These are phyloP conservation scores for Poicephalus meyeri DNA, from an alignment of 2,113 vertebrate genomes.

Conservation along the genomic window DNA sequence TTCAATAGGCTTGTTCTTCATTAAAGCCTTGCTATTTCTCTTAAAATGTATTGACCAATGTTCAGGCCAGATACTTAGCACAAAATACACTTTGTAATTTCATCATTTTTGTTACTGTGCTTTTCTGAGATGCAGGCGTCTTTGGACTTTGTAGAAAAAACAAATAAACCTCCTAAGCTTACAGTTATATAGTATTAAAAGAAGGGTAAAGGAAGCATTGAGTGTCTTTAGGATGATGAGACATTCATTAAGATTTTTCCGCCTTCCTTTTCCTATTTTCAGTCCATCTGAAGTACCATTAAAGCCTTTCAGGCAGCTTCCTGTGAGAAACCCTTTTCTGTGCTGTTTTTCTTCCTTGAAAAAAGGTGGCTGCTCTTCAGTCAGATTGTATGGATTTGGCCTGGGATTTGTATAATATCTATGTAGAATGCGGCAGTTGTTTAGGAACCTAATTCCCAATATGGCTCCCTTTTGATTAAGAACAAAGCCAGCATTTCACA, in stretches of 20 bases:
- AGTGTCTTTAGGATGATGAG: conserved; percentile 79
- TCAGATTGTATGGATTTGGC: conserved; percentile 74
- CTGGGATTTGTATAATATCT: conserved; percentile 83
- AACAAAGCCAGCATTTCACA: conserved; percentile 87
- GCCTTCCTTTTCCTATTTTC: conserved; percentile 73
- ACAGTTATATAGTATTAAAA: conserved; percentile 37
- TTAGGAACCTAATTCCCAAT: conserved; percentile 83
- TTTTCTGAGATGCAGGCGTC: background rate
- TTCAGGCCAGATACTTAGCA: conserved; percentile 6
- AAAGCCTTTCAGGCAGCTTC: conserved; percentile 87
- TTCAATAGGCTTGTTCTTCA: conserved; percentile 50
- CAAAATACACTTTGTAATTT: conserved; percentile 57
- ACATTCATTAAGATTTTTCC: conserved; percentile 81
- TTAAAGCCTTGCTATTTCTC: conserved; percentile 32
- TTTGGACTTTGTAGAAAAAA: conserved; percentile 22
- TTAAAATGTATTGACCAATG: conserved; percentile 27
- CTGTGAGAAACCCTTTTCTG: conserved; percentile 82
- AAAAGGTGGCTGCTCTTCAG: conserved; percentile 81
- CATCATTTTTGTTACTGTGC: conserved; percentile 29
- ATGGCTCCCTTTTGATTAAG: conserved; percentile 81
- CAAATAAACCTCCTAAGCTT: conserved; percentile 47
- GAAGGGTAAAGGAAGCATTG: conserved; percentile 61
- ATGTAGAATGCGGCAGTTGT: conserved; percentile 77
- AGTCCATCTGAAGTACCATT: conserved; percentile 82
- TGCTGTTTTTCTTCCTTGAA: conserved; percentile 77